These are phyloP conservation scores for Brienomyrus brachyistius DNA, from an alignment of 2,113 vertebrate genomes.

Conservation along the genomic window DNA sequence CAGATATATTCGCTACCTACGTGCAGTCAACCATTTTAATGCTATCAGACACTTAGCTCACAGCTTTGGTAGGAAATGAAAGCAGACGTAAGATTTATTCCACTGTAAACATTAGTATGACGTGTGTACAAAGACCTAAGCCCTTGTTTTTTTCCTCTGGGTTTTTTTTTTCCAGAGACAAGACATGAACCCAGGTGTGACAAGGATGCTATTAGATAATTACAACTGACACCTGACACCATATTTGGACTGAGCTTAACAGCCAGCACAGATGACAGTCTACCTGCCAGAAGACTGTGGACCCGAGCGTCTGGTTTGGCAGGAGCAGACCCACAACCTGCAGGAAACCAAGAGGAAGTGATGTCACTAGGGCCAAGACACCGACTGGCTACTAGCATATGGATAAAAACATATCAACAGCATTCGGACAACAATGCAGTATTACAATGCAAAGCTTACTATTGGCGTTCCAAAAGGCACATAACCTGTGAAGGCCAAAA, in stretches of 20 bases:
- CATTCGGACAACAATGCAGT: background rate
- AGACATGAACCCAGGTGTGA: background rate
- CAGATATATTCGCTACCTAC: background rate
- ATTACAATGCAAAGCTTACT: conserved; percentile 75
- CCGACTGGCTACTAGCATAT: background rate
- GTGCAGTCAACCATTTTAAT: background rate
- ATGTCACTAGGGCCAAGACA: background rate
- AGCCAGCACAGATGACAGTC: background rate
- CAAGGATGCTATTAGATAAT: conserved; percentile 3
- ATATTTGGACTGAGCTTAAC: background rate
- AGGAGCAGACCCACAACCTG: conserved; percentile 91
- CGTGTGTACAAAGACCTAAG: background rate
- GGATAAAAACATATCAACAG: background rate
- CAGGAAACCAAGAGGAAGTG: conserved; percentile 58
- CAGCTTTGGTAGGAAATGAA: background rate
- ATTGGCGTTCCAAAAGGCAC: conserved; percentile 90
- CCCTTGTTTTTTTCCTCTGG: background rate
- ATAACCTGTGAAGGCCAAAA: conserved; percentile 65
- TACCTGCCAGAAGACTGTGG: conserved; percentile 93
- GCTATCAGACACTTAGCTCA: background rate
- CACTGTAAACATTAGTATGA: conserved; percentile 7
- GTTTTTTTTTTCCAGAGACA: background rate
- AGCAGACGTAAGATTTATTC: background rate
- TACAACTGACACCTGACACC: conserved; percentile 7
- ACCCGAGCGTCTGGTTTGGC: conserved; percentile 80